phyloP scores from a whole-genome alignment of 2,113 vertebrate species.

The Gavialis gangeticus region DNA sequence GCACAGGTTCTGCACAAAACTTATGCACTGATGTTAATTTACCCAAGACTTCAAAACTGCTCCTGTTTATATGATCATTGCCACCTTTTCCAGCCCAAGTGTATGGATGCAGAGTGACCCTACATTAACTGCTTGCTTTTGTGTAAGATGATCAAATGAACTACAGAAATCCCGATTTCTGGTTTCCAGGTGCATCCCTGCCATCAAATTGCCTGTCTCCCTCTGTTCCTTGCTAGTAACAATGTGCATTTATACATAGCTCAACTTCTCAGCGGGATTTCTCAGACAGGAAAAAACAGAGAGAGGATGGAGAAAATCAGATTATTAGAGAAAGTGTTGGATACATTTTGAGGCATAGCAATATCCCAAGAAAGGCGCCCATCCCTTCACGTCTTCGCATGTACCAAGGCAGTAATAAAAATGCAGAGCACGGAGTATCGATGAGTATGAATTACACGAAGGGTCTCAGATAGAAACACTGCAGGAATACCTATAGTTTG shows the following conservation, averaged over 20 bases:
- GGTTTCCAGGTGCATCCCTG: neutral
- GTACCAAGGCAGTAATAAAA: slow-evolving; percentile 61
- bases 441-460: slow-evolving; percentile 56
- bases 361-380: slow-evolving; percentile 34
- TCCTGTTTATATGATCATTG: neutral
- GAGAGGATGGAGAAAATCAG: slow-evolving; percentile 34
- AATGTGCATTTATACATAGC: neutral
- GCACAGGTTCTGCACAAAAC: neutral
- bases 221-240: neutral
- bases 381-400: neutral
- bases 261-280: neutral
- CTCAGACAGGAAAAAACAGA: slow-evolving; percentile 30
- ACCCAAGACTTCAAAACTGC: neutral
- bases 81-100: neutral
- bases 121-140: neutral
- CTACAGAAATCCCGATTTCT: neutral
- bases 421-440: neutral
- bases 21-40: neutral
- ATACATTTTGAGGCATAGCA: neutral
- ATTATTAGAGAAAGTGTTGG: neutral
- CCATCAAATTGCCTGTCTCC: neutral
- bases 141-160: rapidly evolving
- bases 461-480: neutral
- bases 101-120: neutral
- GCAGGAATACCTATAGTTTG: slow-evolving; percentile 39